Evolutionary conservation across 2,888 invertebrate genomes (phyloP), one percentile per base, ranked within the genome.

Genomic region (Athripsodes cinereus): DNA sequence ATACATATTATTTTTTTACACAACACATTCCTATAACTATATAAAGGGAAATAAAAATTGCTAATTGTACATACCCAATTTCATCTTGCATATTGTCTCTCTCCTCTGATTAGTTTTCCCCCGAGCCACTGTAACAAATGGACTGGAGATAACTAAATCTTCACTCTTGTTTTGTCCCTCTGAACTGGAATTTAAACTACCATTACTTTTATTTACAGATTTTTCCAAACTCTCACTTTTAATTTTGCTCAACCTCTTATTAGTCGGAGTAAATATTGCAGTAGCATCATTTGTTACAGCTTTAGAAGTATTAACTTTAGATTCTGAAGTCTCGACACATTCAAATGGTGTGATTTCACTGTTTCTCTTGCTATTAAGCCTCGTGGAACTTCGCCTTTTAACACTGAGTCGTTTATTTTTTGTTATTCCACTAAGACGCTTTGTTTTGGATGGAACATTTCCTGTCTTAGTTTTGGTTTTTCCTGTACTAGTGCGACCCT

Each of bases 61-160:
- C 26, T 26, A 26, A 26, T 6, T 26, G 10, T 26, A 26, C 40
- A 8, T 68, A 78, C 78, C 78, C 66, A 75, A 74, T 49, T 69
- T 64, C n/a, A 74, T 62, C 65, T 76, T 78, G 63, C 71, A 68
- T 53, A 70, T 73, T 76, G 73, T 79, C 65, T 86, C 85, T 50
- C 73, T 78, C 31, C 82, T 72, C 0, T 81, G 81, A 64, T 79
- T 83, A 1, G 71, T 74, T 64, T 85, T 86, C 0, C 85, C 85
- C 20, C 84, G 70, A 1, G 81, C 81, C 54, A 79, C 66, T 1
- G 82, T 83, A 1, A 86, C 78, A 67, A 76, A 81, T 0, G 84
- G 84, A 61, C 81, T 82, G 0, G 78, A 54, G 72, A 76, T 5
- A 70, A 69, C 0, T 54, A 55, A n/a, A 70, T 69, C 59, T 16